Evolutionary conservation across 2,888 invertebrate species (phyloP), one percentile per base, ranked within the genome.

Genomic region (Euplexia lucipara): DNA sequence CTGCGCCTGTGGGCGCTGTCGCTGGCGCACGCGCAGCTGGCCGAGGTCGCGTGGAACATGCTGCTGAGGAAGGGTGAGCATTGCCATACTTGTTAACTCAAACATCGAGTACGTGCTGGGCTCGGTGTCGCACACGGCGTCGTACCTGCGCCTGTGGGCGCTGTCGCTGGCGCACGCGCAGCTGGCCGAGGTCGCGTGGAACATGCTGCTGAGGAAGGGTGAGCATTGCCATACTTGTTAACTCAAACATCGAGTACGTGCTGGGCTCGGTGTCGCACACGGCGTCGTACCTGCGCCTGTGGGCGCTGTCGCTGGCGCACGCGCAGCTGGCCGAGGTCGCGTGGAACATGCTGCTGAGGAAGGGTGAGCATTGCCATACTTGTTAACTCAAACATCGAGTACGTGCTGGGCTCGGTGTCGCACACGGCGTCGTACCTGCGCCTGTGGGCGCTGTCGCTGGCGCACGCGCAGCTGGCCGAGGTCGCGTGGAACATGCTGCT

Each of bases 361-460:
- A 96, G 88, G 99, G 98, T 82, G 93, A 64, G 0, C 2, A 2
- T 26, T 26, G 5, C 26, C 3, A 26, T 26, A 26, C 26, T 26
- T 5, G n/a, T n/a, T n/a, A n/a, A n/a, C n/a, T n/a, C n/a, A n/a
- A n/a, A n/a, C 0, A 99, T 99, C 90, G 99, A 99, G 95, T 99
- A 98, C 93, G 99, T 99, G 78, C 96, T 99, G 81, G 99, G 99
- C 65, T 99, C 99, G 76, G 98, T 99, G 45, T 99, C 99, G 5
- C 99, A 99, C 95, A 99, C 99, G 22, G 99, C 99, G 34, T 99
- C 99, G 0, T 99, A 99, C 95, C 97, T 99, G 78, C 99, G 99
- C 82, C 96, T 99, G 83, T 99, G 99, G 99, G 99, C 99, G 80
- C 96, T 99, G 71, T 99, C 99, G 59, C 96, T 99, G 59, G 99